Conservation (phyloP, 2,113 vertebrate genomes). For the Platichthys flesus region DNA sequence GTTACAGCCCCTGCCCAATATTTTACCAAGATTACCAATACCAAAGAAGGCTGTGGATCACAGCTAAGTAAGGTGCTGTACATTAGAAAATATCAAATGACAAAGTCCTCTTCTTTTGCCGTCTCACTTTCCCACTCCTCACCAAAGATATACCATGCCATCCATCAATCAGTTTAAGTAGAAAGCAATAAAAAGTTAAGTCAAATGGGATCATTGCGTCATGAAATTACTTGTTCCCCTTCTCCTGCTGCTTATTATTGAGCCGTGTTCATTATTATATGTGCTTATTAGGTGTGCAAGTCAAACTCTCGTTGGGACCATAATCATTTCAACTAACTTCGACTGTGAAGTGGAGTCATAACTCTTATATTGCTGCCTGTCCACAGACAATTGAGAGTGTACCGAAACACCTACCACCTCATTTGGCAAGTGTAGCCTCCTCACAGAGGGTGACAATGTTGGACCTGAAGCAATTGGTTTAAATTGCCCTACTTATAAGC, state of each 20-base stretch:
- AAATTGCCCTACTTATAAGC: constrained; percentile 50
- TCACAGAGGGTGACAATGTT: constrained; percentile 30
- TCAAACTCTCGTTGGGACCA: constrained; percentile 24
- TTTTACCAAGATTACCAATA: not conserved
- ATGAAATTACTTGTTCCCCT: not conserved
- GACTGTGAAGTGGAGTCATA: constrained; percentile 40
- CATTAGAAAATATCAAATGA: constrained; percentile 26
- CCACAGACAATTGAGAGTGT: constrained; percentile 26
- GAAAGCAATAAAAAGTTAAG: constrained; percentile 9
- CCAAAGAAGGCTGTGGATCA: not conserved
- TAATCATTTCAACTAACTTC: constrained; percentile 44
- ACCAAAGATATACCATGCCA: not conserved
- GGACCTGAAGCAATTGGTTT: constrained; percentile 49
- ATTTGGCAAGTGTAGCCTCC: constrained; percentile 51
- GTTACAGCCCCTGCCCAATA: not conserved
- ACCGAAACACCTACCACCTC: constrained; percentile 44
- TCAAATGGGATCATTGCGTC: constrained; percentile 1
- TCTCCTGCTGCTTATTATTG: not conserved
- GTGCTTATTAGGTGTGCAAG: constrained; percentile 17
- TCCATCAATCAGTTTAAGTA: constrained; percentile 15
- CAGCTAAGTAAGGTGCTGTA: not conserved
- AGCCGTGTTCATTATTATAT: constrained; percentile 29
- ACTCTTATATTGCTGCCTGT: constrained; percentile 41
- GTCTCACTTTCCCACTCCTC: not conserved
- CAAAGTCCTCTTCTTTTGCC: not conserved